A percentile compares a stretch with the other conserved stretches of the same genome.
phyloP scores from a whole-genome alignment of 2,797 vertebrate genomes.

The Protonibea diacanthus region DNA sequence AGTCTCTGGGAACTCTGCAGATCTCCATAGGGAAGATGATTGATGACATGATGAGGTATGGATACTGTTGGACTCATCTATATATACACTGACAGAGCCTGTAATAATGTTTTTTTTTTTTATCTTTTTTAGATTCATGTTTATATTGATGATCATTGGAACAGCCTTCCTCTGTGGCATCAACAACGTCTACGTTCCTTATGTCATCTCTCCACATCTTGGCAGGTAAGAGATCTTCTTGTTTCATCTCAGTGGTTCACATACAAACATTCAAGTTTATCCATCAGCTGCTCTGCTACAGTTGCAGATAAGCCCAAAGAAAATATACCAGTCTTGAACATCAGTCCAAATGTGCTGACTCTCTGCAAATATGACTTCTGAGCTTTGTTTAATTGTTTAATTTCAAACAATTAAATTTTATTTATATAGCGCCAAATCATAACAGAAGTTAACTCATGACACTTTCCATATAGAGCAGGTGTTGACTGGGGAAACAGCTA shows the following conservation, averaged over 20 bases:
- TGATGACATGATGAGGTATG: conserved; percentile 93
- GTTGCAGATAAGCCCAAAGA: neutral
- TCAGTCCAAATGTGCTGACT: neutral
- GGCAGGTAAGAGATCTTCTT: conserved; percentile 84
- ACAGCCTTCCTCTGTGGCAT: conserved; percentile 94
- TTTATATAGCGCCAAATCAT: too few relatives aligned
- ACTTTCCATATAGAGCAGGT: too few relatives aligned
- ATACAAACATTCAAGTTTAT: neutral
- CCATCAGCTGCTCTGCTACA: neutral
- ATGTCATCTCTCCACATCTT: conserved; percentile 86
- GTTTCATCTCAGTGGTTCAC: neutral
- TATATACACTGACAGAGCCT: neutral
- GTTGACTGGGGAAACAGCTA: too few relatives aligned
- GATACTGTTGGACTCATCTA: neutral
- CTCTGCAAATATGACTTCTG: too few relatives aligned
- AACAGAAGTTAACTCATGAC: too few relatives aligned
- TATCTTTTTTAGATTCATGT: conserved; percentile 89
- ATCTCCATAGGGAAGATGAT: conserved; percentile 97
- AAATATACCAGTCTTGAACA: neutral
- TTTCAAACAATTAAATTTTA: too few relatives aligned
- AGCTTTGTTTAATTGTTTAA: too few relatives aligned
- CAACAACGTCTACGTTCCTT: conserved; percentile 94
- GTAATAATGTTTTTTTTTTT: neutral
- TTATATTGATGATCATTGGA: conserved; percentile 95
- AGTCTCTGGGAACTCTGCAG: conserved; percentile 93